phyloP scores from a whole-genome alignment of 1,140 invertebrate species.

The Caenorhabditis inopinata region DNA sequence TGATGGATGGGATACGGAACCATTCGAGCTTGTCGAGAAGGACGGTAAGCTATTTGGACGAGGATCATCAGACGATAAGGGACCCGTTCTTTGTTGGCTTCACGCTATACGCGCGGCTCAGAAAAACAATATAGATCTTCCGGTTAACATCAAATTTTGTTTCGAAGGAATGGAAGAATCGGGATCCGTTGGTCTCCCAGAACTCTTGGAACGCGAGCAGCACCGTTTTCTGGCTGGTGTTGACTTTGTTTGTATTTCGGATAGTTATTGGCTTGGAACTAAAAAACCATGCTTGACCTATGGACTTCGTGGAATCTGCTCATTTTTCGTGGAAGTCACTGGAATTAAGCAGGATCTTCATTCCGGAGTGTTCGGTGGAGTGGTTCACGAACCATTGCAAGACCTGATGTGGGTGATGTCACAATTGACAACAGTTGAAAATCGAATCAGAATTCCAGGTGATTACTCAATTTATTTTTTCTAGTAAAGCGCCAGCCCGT shows the following conservation, averaged over 20 bases:
- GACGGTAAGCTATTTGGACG: constrained; percentile 88
- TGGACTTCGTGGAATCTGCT: constrained; percentile 85
- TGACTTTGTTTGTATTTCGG: constrained; percentile 95
- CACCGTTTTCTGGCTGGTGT: constrained; percentile 75
- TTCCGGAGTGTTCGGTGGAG: constrained; percentile 90
- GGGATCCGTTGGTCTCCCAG: constrained; percentile 90
- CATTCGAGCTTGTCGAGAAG: constrained; percentile 83
- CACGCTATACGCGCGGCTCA: constrained; percentile 88
- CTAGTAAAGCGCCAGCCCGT: too few relatives aligned
- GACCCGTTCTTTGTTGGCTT: constrained; percentile 81
- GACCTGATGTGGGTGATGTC: constrained; percentile 83
- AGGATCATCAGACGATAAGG: constrained; percentile 90
- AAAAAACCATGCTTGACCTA: constrained; percentile 95
- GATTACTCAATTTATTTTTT: too few relatives aligned
- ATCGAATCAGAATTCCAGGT: constrained; percentile 77
- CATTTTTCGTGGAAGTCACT: constrained; percentile 84
- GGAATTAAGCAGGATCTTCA: constrained; percentile 89
- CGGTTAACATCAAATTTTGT: constrained; percentile 92
- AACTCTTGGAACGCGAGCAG: constrained; percentile 78
- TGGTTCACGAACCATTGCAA: constrained; percentile 80
- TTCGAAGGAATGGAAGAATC: constrained; percentile 99
- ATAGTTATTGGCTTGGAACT: constrained; percentile 97
- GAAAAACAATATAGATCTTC: constrained; percentile 74
- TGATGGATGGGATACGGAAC: constrained; percentile 93
- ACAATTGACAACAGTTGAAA: constrained; percentile 79